A percentile compares a stretch with the other conserved stretches of the same genome.
Conservation (phyloP, 1,140 invertebrate genomes). For the Meloidogyne chitwoodi region DNA sequence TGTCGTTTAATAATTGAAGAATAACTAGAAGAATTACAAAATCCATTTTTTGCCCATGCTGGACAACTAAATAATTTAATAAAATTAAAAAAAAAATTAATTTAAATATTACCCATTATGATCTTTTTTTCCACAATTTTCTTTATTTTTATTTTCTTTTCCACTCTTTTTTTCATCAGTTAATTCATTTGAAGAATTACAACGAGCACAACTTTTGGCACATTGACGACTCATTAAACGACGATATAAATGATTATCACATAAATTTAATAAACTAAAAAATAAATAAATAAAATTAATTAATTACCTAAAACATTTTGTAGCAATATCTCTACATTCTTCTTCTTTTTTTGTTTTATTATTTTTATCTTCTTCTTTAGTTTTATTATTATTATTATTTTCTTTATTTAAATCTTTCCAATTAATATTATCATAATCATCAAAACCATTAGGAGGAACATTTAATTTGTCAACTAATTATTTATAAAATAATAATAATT, state of each 20-base stretch:
- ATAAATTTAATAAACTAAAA: slow-evolving; percentile 14
- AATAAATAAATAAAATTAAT: neutral
- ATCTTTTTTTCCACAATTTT: neutral
- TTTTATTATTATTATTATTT: neutral
- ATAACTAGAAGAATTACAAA: slow-evolving; percentile 12
- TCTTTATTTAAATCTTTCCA: neutral
- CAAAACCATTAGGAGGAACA: slow-evolving; percentile 2
- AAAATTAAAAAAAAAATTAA: neutral
- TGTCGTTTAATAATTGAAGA: slow-evolving; percentile 2
- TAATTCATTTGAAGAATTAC: neutral
- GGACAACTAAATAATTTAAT: neutral
- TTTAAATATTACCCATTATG: neutral
- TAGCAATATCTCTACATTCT: slow-evolving; percentile 7
- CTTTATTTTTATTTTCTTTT: neutral
- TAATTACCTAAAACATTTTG: slow-evolving; percentile 10
- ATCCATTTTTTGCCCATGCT: slow-evolving; percentile 17
- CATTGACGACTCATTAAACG: slow-evolving; percentile 5
- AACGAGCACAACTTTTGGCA: slow-evolving; percentile 4
- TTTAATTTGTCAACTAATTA: slow-evolving; percentile 3
- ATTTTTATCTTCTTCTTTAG: neutral
- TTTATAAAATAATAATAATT: neutral
- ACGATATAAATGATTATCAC: slow-evolving; percentile 10
- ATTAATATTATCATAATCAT: slow-evolving; percentile 10
- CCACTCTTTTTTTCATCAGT: neutral
- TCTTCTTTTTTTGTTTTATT: neutral